phyloP scores from a whole-genome alignment of 2,113 vertebrate species.

The Neotoma lepida region DNA sequence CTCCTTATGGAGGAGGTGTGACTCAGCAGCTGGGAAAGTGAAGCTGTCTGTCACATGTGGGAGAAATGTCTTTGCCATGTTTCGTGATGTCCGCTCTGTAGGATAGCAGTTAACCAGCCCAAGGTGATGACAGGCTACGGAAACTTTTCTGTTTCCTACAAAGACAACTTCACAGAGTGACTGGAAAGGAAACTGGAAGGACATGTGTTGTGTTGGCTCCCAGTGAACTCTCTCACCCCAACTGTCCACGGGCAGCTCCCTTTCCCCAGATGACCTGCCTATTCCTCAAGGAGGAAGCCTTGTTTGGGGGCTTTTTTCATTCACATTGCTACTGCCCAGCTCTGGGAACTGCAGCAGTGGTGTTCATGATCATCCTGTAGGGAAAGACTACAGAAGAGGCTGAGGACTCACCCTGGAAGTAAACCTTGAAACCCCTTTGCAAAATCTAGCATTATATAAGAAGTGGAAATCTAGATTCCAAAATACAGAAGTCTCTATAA shows the following conservation, averaged over 20 bases:
- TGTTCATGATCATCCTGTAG: accelerated
- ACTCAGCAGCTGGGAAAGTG: background rate
- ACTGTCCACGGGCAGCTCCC: accelerated
- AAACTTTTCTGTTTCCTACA: background rate
- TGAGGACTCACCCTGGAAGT: accelerated
- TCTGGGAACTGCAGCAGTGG: accelerated
- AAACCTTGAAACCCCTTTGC: background rate
- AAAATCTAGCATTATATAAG: background rate
- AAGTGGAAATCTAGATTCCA: background rate
- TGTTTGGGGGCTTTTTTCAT: background rate
- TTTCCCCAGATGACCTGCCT: accelerated
- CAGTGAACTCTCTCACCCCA: too few species aligned
- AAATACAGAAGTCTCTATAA: background rate
- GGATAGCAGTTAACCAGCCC: background rate
- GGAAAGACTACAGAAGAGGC: accelerated
- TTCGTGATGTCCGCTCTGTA: background rate
- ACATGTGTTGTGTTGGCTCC: background rate
- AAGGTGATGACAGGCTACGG: background rate
- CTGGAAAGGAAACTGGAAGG: background rate
- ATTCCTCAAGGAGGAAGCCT: accelerated
- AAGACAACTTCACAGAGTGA: background rate
- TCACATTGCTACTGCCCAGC: accelerated
- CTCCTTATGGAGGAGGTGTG: background rate
- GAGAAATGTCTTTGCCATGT: too few species aligned
- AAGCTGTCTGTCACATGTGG: background rate